A percentile compares a stretch with the other conserved stretches of the same genome.
These are phyloP conservation scores for Scaptomyza tumidula DNA, from an alignment of 2,888 invertebrate genomes.

Conservation along the genomic window DNA sequence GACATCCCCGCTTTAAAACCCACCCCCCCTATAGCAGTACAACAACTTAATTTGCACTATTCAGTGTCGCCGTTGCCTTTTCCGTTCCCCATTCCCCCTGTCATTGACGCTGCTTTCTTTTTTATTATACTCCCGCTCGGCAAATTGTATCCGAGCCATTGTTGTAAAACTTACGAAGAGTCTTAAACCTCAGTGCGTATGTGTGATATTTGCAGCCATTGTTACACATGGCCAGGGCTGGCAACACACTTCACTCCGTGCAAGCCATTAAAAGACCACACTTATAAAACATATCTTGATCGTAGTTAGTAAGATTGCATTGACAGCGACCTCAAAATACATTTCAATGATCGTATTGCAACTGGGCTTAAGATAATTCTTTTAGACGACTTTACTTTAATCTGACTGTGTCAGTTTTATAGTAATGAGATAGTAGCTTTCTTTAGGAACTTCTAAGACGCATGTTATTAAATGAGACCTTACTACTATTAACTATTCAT, in stretches of 20 bases:
- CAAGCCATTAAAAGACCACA: too few species aligned
- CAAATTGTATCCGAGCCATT: constrained; percentile 76
- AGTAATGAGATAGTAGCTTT: not conserved
- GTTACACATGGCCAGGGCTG: constrained; percentile 40
- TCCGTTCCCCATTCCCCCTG: constrained; percentile 9
- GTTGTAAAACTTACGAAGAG: constrained; percentile 70
- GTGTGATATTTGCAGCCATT: constrained; percentile 53
- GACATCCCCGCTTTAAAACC: not conserved
- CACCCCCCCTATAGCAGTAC: constrained; percentile 17
- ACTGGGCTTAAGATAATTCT: too few species aligned
- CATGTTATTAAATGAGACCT: too few species aligned
- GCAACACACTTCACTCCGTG: not conserved
- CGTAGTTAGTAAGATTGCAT: too few species aligned
- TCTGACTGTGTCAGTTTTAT: too few species aligned
- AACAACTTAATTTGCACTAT: constrained; percentile 77
- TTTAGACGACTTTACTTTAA: too few species aligned
- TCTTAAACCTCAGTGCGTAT: constrained; percentile 66
- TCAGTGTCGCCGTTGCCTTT: constrained; percentile 52
- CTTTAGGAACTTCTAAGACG: not conserved
- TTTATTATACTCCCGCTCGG: constrained; percentile 67
- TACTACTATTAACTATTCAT: too few species aligned
- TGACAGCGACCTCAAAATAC: too few species aligned
- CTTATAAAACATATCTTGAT: too few species aligned
- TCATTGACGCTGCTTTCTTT: constrained; percentile 39
- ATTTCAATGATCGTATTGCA: too few species aligned